Percentiles rank a stretch among this genome's conserved stretches.
phyloP scores from a whole-genome alignment of 1,140 invertebrate species.

The Apis cerana region DNA sequence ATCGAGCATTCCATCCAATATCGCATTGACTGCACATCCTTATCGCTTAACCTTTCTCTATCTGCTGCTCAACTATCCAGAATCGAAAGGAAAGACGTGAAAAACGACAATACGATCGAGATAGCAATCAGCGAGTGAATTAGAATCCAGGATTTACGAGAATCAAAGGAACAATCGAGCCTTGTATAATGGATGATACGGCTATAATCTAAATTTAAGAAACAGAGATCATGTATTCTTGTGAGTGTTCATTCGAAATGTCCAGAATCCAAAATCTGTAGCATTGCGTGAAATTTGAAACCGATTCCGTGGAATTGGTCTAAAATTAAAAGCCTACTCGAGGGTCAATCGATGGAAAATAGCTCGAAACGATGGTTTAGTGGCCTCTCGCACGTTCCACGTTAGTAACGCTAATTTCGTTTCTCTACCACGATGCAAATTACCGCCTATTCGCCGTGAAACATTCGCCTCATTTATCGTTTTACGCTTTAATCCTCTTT shows the following conservation, averaged over 20 bases:
- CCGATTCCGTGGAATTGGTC: conserved; percentile 4
- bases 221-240: background rate
- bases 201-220: conserved; percentile 20
- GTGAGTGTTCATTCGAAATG: conserved; percentile 8
- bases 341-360: conserved; percentile 29
- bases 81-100: background rate
- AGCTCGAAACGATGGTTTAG: background rate
- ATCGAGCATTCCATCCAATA: too few species aligned
- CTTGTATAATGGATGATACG: background rate
- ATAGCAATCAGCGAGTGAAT: background rate
- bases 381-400: background rate
- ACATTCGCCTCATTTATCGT: too few species aligned
- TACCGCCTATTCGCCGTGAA: background rate
- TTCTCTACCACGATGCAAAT: background rate
- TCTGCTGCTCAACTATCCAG: background rate
- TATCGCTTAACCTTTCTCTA: too few species aligned
- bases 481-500: background rate
- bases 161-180: background rate
- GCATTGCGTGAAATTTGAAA: background rate
- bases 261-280: background rate
- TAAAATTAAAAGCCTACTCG: conserved; percentile 15
- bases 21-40: too few species aligned
- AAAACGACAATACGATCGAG: background rate
- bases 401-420: conserved; percentile 15
- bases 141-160: conserved; percentile 7